Conservation (phyloP, 1,140 invertebrate species). For the Drosophila erecta region DNA sequence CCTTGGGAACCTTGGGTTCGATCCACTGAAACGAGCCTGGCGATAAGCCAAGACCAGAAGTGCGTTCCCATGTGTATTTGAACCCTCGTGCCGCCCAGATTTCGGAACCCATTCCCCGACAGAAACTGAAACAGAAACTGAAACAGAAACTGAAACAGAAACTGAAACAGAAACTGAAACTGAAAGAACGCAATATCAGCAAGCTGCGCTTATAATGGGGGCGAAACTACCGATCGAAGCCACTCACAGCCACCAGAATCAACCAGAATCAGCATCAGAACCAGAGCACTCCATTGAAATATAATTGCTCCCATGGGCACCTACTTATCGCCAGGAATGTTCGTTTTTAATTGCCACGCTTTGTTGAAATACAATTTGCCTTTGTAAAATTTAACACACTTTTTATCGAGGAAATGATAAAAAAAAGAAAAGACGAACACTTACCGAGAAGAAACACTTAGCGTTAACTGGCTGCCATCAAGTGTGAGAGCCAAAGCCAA, state of each 20-base stretch:
- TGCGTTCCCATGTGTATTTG: constrained; percentile 42
- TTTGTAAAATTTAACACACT: constrained; percentile 40
- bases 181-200: constrained; percentile 24
- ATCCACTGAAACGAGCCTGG: neutral
- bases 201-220: constrained; percentile 44
- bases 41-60: constrained; percentile 39
- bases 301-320: constrained; percentile 54
- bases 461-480: constrained; percentile 48
- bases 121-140: neutral
- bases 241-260: constrained; percentile 29
- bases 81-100: constrained; percentile 22
- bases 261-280: no score
- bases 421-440: constrained; percentile 34
- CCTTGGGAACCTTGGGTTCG: neutral
- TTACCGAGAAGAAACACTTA: constrained; percentile 58
- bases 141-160: no score
- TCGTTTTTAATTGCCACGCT: constrained; percentile 35
- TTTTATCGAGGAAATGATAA: constrained; percentile 33
- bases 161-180: neutral
- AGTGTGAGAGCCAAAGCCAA: constrained; percentile 45
- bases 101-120: neutral
- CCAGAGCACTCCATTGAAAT: constrained; percentile 1
- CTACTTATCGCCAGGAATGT: constrained; percentile 51
- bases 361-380: constrained; percentile 25
- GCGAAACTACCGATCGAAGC: constrained; percentile 45